Evolutionary conservation across 2,888 invertebrate species (phyloP), one percentile per base, ranked within the genome.

Genomic region (Venusia cambrica): DNA sequence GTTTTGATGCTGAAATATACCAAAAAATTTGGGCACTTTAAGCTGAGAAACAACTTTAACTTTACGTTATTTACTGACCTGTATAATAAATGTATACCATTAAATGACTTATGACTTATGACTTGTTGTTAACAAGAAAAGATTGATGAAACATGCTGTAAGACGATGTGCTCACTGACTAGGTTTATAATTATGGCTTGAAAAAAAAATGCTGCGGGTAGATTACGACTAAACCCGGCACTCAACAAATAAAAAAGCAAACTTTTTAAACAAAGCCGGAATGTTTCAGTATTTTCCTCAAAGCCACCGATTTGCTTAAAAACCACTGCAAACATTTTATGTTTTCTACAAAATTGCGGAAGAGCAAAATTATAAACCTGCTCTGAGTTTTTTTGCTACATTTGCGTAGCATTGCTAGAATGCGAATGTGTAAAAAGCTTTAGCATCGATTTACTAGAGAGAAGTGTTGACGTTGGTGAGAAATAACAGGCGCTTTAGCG

Each of bases 401-500:
- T 67, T 68, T 62, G 61, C 60, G 55, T 61, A 62, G 51, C 33
- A 48, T 46, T 51, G 9, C 46, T 49, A 62, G 66, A 55, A 62
- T 61, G 57, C 63, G 59, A 59, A 51, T 60, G 62, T 69, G 67
- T 67, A 68, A 62, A 59, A 51, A 62, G 66, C 54, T 57, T 66
- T 54, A 56, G 62, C 65, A 63, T 69, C 70, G 66, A 69, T 73
- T 69, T 67, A 62, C 63, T 32, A 57, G 45, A 54, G 62, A 57
- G 59, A 72, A 74, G 70, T 68, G 72, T 70, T 69, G 72, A 70
- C 73, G 64, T 57, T 51, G 38, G 46, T 34, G 45, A 61, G 60
- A 73, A 75, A 74, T 58, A 38, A 46, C 49, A 73, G 74, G 73
- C n/a, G n/a, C n/a, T n/a, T n/a, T n/a, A n/a, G n/a, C n/a, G n/a